A percentile compares a stretch with the other conserved stretches of the same genome.
Conservation (phyloP, 2,888 invertebrate genomes). For the Bimastos eiseni region DNA sequence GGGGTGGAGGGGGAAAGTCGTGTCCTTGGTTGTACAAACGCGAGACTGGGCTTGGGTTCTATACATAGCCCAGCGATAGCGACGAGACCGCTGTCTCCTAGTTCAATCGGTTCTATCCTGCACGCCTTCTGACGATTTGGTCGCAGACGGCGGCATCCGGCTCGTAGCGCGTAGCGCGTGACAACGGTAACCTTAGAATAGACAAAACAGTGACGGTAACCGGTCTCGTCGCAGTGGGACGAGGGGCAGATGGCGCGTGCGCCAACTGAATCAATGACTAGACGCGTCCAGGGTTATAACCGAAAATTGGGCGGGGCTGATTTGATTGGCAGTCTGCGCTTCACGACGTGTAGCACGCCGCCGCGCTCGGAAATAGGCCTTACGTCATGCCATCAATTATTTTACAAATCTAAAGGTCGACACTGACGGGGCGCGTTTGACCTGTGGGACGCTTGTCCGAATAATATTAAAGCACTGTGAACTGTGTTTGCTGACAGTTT, state of each 20-base stretch:
- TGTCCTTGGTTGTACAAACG: background rate
- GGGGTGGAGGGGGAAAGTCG: background rate
- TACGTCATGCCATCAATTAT: conserved; percentile 15
- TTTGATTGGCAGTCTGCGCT: background rate
- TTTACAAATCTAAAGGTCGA: background rate
- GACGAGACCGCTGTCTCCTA: background rate
- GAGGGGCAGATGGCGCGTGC: conserved; percentile 21
- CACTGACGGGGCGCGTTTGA: background rate
- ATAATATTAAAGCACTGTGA: background rate
- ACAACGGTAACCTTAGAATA: too few relatives aligned
- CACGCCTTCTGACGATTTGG: background rate
- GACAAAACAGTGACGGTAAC: too few relatives aligned
- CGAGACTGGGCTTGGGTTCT: background rate
- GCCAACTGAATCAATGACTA: conserved; percentile 26
- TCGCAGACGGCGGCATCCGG: too few relatives aligned
- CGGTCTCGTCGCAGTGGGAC: background rate
- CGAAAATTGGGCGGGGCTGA: conserved; percentile 15
- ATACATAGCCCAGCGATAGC: background rate
- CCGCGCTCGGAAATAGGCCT: conserved; percentile 22
- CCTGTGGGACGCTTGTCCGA: background rate
- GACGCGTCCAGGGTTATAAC: conserved; percentile 22
- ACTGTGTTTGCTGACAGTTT: background rate
- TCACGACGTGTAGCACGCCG: background rate
- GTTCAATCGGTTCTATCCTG: background rate
- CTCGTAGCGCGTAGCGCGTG: background rate